Conservation (phyloP, 2,888 invertebrate species). For the Euphydryas editha region DNA sequence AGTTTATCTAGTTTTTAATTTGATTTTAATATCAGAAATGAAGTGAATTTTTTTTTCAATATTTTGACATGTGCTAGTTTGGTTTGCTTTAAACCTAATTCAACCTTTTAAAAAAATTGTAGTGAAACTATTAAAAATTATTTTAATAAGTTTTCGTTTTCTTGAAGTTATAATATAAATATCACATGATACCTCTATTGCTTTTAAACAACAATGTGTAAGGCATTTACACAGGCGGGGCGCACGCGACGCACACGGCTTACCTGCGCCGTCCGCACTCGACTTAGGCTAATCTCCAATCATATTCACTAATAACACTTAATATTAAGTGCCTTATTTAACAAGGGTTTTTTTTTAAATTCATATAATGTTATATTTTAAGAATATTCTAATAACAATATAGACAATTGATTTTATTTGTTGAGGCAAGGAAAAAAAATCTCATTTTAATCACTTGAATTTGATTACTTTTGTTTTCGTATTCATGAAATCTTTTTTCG, state of each 20-base stretch:
- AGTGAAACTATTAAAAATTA: no score
- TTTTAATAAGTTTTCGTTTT: background rate
- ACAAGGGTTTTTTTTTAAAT: slow-evolving; percentile 23
- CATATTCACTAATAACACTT: slow-evolving; percentile 66
- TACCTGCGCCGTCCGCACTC: slow-evolving; percentile 53
- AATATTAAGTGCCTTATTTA: slow-evolving; percentile 41
- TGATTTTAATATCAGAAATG: no score
- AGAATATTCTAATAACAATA: background rate
- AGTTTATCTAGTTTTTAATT: no score
- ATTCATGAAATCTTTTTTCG: no score
- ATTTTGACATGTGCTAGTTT: no score
- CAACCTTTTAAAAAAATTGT: no score
- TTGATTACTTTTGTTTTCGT: no score
- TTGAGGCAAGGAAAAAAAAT: no score
- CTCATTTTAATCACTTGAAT: no score
- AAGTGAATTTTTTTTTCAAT: no score
- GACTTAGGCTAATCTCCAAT: slow-evolving; percentile 63
- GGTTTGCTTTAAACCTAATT: no score
- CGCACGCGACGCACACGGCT: slow-evolving; percentile 61
- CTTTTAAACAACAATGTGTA: slow-evolving; percentile 49
- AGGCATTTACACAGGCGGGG: slow-evolving; percentile 55
- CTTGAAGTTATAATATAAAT: background rate
- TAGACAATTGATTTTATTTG: no score
- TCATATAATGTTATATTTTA: background rate
- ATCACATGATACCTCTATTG: slow-evolving; percentile 42